A percentile compares a stretch with the other conserved stretches of the same genome.
Evolutionary conservation across 2,797 vertebrate genomes (phyloP).

Genomic region (Fundulus diaphanus): DNA sequence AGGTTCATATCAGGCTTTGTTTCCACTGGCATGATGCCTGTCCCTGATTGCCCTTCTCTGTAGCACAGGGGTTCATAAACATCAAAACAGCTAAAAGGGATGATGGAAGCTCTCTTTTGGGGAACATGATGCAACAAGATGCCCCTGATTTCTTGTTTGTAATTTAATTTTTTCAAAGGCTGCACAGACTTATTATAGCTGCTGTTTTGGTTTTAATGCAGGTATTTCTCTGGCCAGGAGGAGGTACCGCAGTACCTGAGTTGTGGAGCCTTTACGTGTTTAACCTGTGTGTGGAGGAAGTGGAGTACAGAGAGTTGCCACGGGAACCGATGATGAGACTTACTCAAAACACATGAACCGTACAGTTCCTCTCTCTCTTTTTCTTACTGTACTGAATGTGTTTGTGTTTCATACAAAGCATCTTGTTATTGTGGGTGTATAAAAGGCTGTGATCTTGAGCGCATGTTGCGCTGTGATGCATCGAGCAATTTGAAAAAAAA

Average conservation of each 20-base stretch:
- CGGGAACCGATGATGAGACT: slow-evolving; percentile 53
- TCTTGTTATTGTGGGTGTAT: slow-evolving; percentile 28
- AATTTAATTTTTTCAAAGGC: neutral
- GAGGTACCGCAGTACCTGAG: neutral
- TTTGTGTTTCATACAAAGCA: slow-evolving; percentile 42
- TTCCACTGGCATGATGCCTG: slow-evolving; percentile 56
- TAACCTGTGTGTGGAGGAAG: slow-evolving; percentile 3
- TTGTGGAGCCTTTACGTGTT: slow-evolving; percentile 51
- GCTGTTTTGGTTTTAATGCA: neutral
- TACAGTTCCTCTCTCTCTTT: neutral
- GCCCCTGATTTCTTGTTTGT: neutral
- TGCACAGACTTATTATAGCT: neutral
- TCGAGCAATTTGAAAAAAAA: neutral
- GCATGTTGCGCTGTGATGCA: neutral
- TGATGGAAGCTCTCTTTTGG: slow-evolving; percentile 16
- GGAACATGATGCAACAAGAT: slow-evolving; percentile 37
- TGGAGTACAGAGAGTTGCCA: slow-evolving; percentile 52
- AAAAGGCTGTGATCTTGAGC: slow-evolving; percentile 21
- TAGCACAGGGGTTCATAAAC: slow-evolving; percentile 37
- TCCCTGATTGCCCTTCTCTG: slow-evolving; percentile 42
- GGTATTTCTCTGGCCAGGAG: neutral
- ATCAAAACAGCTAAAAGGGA: slow-evolving; percentile 15
- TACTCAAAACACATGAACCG: slow-evolving; percentile 41
- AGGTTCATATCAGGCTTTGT: slow-evolving; percentile 62
- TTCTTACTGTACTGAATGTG: slow-evolving; percentile 25